Base-by-base conservation (phyloP, 2,888 invertebrate species). In the Ellobium chinense region DNA sequence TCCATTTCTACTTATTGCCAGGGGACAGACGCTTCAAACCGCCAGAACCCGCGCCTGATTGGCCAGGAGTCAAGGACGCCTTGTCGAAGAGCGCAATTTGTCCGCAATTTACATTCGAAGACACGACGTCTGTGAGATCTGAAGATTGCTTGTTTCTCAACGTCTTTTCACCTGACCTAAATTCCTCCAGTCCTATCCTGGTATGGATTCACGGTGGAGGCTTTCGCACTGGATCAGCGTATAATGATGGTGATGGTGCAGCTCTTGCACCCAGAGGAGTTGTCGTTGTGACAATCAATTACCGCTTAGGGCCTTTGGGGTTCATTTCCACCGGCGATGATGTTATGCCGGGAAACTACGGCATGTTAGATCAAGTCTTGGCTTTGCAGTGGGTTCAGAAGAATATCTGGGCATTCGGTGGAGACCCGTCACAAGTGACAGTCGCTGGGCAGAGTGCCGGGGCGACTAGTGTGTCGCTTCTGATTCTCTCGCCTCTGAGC, bases 21-120 rank as follows among this genome's bases (percentile, higher is more conserved):
- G 97, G 97, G n/a, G 85, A 90, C 80, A 94, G 97, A 83, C 94
- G 98, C 89, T 98, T 97, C 93, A 95, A 96, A 69, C 95, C 96
- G 88, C 97, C 97, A 12, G 95, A 96, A 73, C 96, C 97, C 21
- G 95, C 96, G 82, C 96, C 97, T 85, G 96, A 96, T 0, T 98
- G 97, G 97, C 96, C 96, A 90, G 97, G 97, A 0, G 95, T 97
- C 18, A 94, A 96, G 74, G 96, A 97, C 93, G 97, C 97, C 39
- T 96, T 96, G 2, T 94, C 95, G 62, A 94, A 96, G 92, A 96
- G 97, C 63, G 96, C 97, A 91, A 96, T 97, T 86, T 98, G 98
- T 94, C 90, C 66, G 36, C 97, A 98, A 93, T 97, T 97, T 92
- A 95, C 96, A 88, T 97, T 97, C 92, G 97, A 96, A 29, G n/a